A percentile compares a stretch with the other conserved stretches of the same genome.
Evolutionary conservation across 2,797 vertebrate genomes (phyloP).

Genomic region (Anomalospiza imberbis): DNA sequence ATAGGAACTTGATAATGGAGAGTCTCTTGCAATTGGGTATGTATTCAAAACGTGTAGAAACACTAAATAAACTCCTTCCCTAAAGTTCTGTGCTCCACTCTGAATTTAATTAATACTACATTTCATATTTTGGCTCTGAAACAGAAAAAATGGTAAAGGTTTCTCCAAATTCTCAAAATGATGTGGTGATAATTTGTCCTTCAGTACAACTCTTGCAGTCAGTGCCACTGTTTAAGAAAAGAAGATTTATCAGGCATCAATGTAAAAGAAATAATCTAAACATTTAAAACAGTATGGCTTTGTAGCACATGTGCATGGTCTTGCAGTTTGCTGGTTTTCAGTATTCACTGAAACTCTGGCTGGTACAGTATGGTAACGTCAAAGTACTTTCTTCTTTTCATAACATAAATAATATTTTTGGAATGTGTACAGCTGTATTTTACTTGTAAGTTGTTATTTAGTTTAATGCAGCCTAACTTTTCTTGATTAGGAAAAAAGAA

Average conservation of each 20-base stretch:
- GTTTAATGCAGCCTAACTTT: background rate
- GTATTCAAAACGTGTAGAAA: conserved; percentile 21
- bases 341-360: background rate
- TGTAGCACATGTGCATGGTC: background rate
- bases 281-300: background rate
- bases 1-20: conserved; percentile 73
- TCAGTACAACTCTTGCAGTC: background rate
- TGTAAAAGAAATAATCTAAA: background rate
- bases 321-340: background rate
- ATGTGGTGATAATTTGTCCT: background rate
- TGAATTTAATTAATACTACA: background rate
- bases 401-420: background rate
- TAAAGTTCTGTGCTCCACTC: background rate
- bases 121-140: background rate
- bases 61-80: background rate
- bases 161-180: background rate
- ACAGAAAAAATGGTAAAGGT: background rate
- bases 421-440: background rate
- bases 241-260: background rate
- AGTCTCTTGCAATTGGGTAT: conserved; percentile 79
- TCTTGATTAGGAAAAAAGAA: conserved; percentile 65
- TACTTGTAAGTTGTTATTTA: background rate
- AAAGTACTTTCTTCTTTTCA: background rate
- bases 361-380: background rate
- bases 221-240: background rate